Conservation (phyloP, 2,888 invertebrate genomes). For the Reticulitermes lucifugus region DNA sequence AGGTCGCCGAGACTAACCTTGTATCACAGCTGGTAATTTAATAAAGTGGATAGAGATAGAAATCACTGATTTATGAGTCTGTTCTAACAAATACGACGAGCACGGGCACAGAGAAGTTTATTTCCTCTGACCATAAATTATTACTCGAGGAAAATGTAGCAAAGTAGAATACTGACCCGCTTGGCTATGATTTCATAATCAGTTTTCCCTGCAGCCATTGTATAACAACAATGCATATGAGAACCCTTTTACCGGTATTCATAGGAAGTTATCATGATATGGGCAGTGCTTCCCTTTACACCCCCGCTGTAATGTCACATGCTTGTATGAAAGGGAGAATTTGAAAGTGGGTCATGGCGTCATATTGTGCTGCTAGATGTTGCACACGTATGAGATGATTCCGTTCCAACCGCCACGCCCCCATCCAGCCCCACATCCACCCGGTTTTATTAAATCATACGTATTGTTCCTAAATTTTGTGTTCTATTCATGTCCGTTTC, state of each 20-base stretch:
- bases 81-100: neutral
- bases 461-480: neutral
- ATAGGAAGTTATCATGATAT: neutral
- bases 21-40: neutral
- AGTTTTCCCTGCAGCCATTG: slow-evolving; percentile 12
- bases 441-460: neutral
- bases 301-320: neutral
- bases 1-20: neutral
- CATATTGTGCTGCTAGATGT: neutral
- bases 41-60: neutral
- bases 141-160: neutral
- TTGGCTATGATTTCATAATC: neutral
- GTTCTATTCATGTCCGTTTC: neutral
- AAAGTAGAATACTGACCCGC: neutral
- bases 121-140: slow-evolving; percentile 6
- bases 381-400: slow-evolving; percentile 5
- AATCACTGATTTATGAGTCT: neutral
- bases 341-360: slow-evolving; percentile 11
- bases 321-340: neutral
- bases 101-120: neutral
- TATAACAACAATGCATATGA: neutral
- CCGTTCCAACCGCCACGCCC: neutral
- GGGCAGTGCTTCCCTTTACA: neutral
- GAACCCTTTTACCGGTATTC: neutral
- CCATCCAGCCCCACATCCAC: neutral